phyloP scores from a whole-genome alignment of 2,797 vertebrate species.

The Orestias chungarensis region DNA sequence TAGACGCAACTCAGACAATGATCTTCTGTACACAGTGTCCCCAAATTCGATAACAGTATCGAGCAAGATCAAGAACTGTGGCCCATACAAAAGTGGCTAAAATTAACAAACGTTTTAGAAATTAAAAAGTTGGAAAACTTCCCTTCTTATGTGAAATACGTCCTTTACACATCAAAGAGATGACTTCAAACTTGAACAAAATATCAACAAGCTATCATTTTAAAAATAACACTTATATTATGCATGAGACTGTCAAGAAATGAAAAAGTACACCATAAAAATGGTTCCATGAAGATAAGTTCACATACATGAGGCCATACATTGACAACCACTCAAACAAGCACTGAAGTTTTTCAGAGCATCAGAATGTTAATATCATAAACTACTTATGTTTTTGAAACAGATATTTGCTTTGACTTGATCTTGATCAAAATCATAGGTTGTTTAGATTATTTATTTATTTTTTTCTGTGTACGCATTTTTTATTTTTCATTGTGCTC shows the following conservation, averaged over 20 bases:
- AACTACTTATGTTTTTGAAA: neutral
- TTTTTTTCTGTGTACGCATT: no score
- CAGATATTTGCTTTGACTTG: no score
- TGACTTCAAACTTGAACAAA: neutral
- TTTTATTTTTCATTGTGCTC: no score
- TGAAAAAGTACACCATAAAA: no score
- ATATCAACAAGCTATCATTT: neutral
- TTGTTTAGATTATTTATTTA: no score
- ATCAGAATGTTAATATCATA: neutral
- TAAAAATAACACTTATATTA: neutral
- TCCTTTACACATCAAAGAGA: neutral
- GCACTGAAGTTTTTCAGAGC: neutral
- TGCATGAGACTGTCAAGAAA: neutral
- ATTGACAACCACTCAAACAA: neutral
- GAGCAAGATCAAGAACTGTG: constrained; percentile 2
- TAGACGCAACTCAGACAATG: constrained; percentile 41
- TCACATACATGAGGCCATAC: neutral
- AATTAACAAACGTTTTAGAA: constrained; percentile 1
- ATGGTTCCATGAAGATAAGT: neutral
- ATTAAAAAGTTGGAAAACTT: neutral
- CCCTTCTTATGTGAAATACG: neutral
- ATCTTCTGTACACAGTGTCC: constrained; percentile 54
- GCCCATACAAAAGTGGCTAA: constrained; percentile 1
- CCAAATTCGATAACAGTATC: neutral
- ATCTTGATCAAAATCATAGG: no score